Conservation (phyloP, 2,797 vertebrate species). For the Pangasius mekongensis region DNA sequence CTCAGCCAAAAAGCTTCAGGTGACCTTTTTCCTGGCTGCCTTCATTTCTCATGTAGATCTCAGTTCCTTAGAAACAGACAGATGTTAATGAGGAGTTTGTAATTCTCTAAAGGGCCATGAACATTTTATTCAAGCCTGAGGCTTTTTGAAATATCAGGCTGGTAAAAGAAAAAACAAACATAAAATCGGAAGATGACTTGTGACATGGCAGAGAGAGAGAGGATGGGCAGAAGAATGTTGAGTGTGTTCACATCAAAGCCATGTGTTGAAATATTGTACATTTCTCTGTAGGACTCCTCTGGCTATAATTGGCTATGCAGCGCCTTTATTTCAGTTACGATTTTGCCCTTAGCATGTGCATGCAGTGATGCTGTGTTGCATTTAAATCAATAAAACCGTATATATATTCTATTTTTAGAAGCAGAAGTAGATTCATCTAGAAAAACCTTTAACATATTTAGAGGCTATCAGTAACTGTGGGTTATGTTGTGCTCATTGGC, state of each 20-base stretch:
- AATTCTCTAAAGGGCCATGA: background rate
- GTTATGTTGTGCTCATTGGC: background rate
- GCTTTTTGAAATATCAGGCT: background rate
- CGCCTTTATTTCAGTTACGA: background rate
- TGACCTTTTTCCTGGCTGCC: background rate
- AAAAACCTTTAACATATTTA: background rate
- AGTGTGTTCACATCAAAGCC: background rate
- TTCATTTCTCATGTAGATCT: background rate
- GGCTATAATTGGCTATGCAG: background rate
- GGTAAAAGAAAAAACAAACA: slow-evolving; percentile 3
- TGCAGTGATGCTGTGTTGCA: background rate
- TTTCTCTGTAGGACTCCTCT: background rate
- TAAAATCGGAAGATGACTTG: background rate
- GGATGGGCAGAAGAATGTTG: background rate
- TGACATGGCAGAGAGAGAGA: no score
- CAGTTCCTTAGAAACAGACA: slow-evolving; percentile 24
- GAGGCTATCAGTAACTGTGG: background rate
- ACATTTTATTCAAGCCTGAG: background rate
- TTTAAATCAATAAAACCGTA: background rate
- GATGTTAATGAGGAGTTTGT: background rate
- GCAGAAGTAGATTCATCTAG: background rate
- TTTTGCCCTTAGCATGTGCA: background rate
- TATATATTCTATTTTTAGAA: background rate
- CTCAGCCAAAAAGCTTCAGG: background rate
- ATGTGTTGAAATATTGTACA: background rate